Evolutionary conservation across 2,113 vertebrate species (phyloP), one percentile per base, ranked within the genome.

Genomic region (Melanocharis versteri): DNA sequence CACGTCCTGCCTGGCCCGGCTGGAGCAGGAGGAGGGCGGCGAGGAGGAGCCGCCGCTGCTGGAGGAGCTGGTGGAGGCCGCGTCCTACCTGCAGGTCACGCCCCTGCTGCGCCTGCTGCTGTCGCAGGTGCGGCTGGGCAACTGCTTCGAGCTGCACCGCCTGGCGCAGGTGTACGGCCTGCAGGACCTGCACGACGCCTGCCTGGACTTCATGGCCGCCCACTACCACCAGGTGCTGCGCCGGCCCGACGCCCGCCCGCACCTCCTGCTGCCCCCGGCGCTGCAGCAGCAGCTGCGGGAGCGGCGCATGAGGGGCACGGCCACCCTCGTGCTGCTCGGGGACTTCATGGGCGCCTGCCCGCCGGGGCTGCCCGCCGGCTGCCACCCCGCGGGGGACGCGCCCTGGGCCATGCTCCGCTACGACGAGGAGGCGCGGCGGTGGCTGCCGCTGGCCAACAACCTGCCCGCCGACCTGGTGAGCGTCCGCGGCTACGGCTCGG

Each of bases 21-120:
- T 91, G 62, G 97, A 96, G 66, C 79, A 69, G 75, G 89, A 91
- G 58, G 96, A 97, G 23, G 97, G 93, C 40, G 97, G 92, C 15
- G 66, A 87, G 2, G 97, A 96, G 65, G 97, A 96, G 33, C 95
- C 58, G 37, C 96, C 97, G 20, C 73, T 97, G 89, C 98, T 99
- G 95, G 98, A 99, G 76, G 99, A 99, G 73, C 97, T 99, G 94
- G 98, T 99, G 65, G 99, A 99, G 87, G 99, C 98, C 1, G 99
- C 99, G 22, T 99, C 98, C 69, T 99, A 99, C 96, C 87, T 99
- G 45, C 99, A 99, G 97, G 99, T 99, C 82, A 99, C 98, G 15
- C 98, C 99, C 21, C 98, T 99, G 87, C 97, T 99, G 69, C 98
- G 98, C 80, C 98, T 98, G 39, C 98, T 99, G 47, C 98, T 98